These are phyloP conservation scores for Cephalopachus bancanus DNA, from an alignment of 2,797 vertebrate species.

Conservation along the genomic window DNA sequence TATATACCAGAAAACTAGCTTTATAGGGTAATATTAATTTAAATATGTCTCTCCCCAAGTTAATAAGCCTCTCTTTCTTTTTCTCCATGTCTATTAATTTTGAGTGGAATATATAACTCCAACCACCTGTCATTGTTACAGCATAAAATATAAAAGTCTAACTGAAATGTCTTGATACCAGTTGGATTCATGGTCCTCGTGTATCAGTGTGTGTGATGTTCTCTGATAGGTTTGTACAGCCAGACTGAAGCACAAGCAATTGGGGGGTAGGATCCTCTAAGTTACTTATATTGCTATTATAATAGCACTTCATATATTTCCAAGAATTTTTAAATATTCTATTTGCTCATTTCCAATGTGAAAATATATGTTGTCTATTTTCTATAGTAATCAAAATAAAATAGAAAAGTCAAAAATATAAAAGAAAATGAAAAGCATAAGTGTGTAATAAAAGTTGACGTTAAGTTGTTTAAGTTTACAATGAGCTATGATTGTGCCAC, in stretches of 20 bases:
- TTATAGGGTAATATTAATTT: constrained; percentile 35
- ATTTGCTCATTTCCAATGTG: not conserved
- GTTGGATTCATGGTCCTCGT: not conserved
- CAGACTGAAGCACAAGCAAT: not conserved
- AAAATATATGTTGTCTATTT: constrained; percentile 23
- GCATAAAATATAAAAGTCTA: not conserved
- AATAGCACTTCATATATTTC: constrained; percentile 11
- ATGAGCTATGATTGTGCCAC: no score
- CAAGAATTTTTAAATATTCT: not conserved
- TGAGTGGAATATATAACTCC: not conserved
- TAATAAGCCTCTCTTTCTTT: constrained; percentile 7
- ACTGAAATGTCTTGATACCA: not conserved
- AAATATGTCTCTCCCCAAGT: not conserved
- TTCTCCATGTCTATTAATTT: not conserved
- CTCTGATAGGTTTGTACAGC: not conserved
- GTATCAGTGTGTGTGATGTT: not conserved
- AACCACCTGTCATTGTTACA: not conserved
- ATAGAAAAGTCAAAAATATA: not conserved
- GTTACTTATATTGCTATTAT: not conserved
- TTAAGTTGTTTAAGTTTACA: no score
- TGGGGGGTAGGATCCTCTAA: not conserved
- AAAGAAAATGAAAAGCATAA: not conserved
- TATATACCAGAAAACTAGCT: constrained; percentile 27
- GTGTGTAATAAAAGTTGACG: not conserved
- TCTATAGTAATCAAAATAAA: constrained; percentile 13